These are phyloP conservation scores for Drosophila pachea DNA, from an alignment of 1,140 invertebrate genomes.

Conservation along the genomic window DNA sequence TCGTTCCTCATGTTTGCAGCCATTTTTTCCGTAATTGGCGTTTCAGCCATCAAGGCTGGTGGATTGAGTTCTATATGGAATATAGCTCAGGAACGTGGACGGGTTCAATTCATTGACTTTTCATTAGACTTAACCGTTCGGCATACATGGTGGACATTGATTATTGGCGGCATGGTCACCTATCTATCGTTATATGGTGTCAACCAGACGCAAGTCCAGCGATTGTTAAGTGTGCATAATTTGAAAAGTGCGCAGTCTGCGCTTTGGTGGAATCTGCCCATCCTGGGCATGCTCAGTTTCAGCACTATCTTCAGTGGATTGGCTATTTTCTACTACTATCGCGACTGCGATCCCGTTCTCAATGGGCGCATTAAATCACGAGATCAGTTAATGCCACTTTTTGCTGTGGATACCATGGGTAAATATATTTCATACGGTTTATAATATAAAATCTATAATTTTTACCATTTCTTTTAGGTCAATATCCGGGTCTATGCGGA, in stretches of 20 bases:
- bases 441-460: neutral
- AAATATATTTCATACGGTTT: constrained; percentile 2
- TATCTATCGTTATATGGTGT: constrained; percentile 89
- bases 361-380: constrained; percentile 80
- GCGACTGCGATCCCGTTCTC: constrained; percentile 86
- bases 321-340: constrained; percentile 88
- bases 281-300: constrained; percentile 84
- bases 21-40: constrained; percentile 86
- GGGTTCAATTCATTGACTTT: constrained; percentile 83
- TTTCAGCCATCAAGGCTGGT: constrained; percentile 83
- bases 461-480: constrained; percentile 40
- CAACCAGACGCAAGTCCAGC: constrained; percentile 92
- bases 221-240: constrained; percentile 88
- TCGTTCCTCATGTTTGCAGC: constrained; percentile 88
- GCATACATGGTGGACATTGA: constrained; percentile 87
- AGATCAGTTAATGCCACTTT: constrained; percentile 86
- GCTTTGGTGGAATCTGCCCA: constrained; percentile 86
- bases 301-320: constrained; percentile 88
- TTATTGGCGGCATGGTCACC: constrained; percentile 87
- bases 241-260: constrained; percentile 83
- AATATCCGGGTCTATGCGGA: constrained; percentile 87
- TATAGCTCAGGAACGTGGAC: constrained; percentile 82
- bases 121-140: constrained; percentile 85
- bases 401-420: constrained; percentile 87
- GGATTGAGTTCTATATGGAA: constrained; percentile 84